Evolutionary conservation across 2,797 vertebrate genomes (phyloP), one percentile per base, ranked within the genome.

Genomic region (Lutra lutra): DNA sequence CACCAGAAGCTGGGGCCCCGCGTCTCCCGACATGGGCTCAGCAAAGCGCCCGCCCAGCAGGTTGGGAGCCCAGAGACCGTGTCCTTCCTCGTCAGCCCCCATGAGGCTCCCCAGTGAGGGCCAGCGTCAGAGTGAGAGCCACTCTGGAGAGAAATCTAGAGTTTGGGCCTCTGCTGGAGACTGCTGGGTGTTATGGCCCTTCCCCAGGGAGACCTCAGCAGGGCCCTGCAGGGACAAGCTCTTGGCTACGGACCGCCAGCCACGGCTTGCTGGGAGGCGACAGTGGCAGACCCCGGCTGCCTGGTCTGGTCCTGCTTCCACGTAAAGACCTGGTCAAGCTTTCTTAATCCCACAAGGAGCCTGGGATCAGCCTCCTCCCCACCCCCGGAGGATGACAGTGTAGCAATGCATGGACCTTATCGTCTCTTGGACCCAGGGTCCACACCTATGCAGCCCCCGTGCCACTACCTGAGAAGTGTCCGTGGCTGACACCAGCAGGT

Each of bases 1-100:
- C 35, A 7, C 6, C 68, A 40, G 70, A 38, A 46, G 62, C 95
- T 88, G 46, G 38, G 68, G 17, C 0, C 0, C n/a, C 46, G 68
- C 58, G 25, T 38, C 80, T 38, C 60, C 29, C 48, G 68, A 46
- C 70, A 23, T 13, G 2, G 18, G 43, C 12, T 32, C 10, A 6
- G 25, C 35, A 38, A 40, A 2, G 27, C 0, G 0, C 66, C 23
- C 0, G 38, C 15, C 17, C 1, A 1, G 25, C 5, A 66, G 25
- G 60, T 32, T 29, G 5, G 9, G 3, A 18, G 46, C n/a, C 23
- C 58, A 7, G 5, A 46, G 2, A 13, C 12, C 8, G 56, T 3
- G 58, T 60, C 58, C 58, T 27, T 60, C 27, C 58, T 27, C 58
- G 25, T 27, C 25, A 25, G 58, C 25, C 58, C 1, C 25, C 58